These are phyloP conservation scores for Stenopsyche tienmushanensis DNA, from an alignment of 1,140 invertebrate genomes.

Conservation along the genomic window DNA sequence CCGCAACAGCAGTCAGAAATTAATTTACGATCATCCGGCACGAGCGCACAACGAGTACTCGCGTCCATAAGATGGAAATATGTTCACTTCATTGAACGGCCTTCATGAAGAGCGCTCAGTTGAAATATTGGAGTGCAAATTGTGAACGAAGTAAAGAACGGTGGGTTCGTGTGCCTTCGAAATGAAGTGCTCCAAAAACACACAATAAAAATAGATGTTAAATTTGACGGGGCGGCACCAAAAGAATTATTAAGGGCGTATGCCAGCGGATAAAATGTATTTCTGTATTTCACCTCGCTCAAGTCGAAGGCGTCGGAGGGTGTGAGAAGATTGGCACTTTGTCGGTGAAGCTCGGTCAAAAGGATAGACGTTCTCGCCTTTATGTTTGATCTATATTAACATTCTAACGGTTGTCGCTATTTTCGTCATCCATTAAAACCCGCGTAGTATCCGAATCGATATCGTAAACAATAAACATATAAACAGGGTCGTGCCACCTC, in stretches of 20 bases:
- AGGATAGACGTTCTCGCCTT: no score
- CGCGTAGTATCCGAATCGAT: no score
- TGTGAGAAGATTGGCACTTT: background rate
- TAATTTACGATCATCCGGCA: background rate
- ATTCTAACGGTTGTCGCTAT: no score
- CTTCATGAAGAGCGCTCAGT: background rate
- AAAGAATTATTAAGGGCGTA: background rate
- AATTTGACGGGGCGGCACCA: background rate
- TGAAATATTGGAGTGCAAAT: background rate
- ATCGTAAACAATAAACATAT: no score
- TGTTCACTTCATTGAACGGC: background rate
- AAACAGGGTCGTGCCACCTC: no score
- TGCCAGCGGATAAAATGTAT: no score
- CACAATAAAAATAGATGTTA: background rate
- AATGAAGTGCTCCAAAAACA: background rate
- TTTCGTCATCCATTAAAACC: no score
- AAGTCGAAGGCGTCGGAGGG: background rate
- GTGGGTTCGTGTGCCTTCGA: background rate
- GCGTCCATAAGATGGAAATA: background rate
- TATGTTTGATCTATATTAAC: no score
- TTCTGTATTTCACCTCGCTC: background rate
- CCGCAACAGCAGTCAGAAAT: background rate
- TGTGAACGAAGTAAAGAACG: background rate
- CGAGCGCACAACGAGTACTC: background rate
- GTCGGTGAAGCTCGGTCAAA: no score